Evolutionary conservation across 2,797 vertebrate species (phyloP).

Genomic region (Morelia viridis): DNA sequence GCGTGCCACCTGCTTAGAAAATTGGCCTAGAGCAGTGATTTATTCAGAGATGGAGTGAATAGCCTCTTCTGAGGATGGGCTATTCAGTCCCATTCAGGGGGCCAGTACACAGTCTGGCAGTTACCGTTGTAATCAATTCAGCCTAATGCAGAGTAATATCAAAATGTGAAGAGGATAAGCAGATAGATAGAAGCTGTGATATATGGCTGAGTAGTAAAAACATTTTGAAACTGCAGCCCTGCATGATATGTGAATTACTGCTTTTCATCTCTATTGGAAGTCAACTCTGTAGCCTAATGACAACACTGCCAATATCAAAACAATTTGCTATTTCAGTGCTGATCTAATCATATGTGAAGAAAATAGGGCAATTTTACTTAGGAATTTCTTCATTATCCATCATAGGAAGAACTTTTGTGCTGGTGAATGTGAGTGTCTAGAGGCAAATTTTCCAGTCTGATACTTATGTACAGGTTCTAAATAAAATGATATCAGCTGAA

Average conservation of each 20-base stretch:
- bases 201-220: not conserved
- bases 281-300: not conserved
- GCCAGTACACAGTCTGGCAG: not conserved
- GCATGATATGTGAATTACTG: conserved; percentile 4
- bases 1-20: not conserved
- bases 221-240: not conserved
- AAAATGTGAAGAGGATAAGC: not conserved
- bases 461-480: not conserved
- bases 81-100: not conserved
- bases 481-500: not conserved
- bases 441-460: not conserved
- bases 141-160: not conserved
- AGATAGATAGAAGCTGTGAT: not conserved
- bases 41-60: not conserved
- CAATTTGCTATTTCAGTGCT: conserved; percentile 3
- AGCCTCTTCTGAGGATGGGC: not conserved
- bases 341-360: conserved; percentile 18
- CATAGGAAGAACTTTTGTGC: not conserved
- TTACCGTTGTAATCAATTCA: not conserved
- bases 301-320: conserved; percentile 7
- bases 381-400: conserved; percentile 1
- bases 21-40: not conserved
- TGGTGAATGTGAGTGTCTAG: not conserved
- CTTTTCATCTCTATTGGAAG: conserved; percentile 8
- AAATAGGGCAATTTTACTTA: conserved; percentile 3